phyloP scores from a whole-genome alignment of 2,888 invertebrate species.

The Eurytoma adleriae region DNA sequence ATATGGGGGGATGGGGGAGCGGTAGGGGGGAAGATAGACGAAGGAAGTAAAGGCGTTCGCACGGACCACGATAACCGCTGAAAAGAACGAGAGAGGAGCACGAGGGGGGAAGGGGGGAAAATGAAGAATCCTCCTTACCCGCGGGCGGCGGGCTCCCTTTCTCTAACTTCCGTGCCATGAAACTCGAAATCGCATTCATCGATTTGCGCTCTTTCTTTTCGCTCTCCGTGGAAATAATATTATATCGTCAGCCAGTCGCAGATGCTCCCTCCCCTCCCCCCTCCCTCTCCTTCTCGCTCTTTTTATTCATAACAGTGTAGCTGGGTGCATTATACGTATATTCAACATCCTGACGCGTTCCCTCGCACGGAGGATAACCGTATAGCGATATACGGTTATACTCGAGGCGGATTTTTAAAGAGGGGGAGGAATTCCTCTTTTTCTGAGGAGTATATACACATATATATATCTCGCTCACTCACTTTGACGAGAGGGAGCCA shows the following conservation, averaged over 20 bases:
- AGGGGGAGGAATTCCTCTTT: conserved; percentile 5
- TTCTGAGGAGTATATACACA: no score
- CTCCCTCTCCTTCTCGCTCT: not conserved
- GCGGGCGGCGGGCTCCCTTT: conserved; percentile 13
- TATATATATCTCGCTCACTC: not conserved
- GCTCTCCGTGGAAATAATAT: conserved; percentile 31
- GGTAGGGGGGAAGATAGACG: conserved; percentile 20
- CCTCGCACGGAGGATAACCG: not conserved
- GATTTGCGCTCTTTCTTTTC: conserved; percentile 48
- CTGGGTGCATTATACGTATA: conserved; percentile 31
- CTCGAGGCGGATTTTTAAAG: conserved; percentile 2
- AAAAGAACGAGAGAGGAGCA: conserved; percentile 35
- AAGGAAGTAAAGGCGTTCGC: conserved; percentile 46
- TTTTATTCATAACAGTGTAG: conserved; percentile 8
- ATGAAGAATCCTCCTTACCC: conserved; percentile 49
- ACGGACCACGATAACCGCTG: conserved; percentile 4
- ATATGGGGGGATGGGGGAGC: not conserved
- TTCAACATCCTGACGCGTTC: not conserved
- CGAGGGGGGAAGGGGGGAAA: conserved; percentile 26
- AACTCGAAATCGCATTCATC: conserved; percentile 53
- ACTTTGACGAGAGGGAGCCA: conserved; percentile 15
- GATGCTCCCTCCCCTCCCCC: not conserved
- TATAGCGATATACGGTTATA: conserved; percentile 22
- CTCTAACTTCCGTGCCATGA: conserved; percentile 39
- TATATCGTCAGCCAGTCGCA: conserved; percentile 2